A percentile compares a stretch with the other conserved stretches of the same genome.
These are phyloP conservation scores for Tenualosa ilisha DNA, from an alignment of 2,797 vertebrate genomes.

Conservation along the genomic window DNA sequence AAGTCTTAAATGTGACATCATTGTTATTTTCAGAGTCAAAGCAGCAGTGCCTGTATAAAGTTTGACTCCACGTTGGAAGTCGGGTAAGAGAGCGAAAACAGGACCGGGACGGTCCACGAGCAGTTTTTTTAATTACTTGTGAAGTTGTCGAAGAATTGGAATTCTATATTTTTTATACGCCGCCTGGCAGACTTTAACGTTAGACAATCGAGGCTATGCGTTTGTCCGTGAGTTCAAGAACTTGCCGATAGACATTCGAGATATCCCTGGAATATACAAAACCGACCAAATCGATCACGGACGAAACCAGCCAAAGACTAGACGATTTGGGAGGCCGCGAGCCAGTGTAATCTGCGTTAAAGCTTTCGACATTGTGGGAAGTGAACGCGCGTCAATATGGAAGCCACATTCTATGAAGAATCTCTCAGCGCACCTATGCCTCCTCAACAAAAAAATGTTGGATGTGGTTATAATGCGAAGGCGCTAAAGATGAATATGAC, in stretches of 20 bases:
- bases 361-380: neutral
- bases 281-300: neutral
- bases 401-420: slow-evolving; percentile 95
- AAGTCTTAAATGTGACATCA: slow-evolving; percentile 89
- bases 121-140: neutral
- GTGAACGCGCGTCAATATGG: slow-evolving; percentile 78
- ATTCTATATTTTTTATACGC: neutral
- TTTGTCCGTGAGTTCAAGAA: neutral
- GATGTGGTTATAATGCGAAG: slow-evolving; percentile 80
- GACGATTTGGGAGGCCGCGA: neutral
- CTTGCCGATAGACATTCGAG: slow-evolving; percentile 5
- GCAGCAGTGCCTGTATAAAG: slow-evolving; percentile 89
- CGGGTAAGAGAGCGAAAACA: slow-evolving; percentile 77
- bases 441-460: slow-evolving; percentile 72
- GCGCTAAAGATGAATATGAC: slow-evolving; percentile 91
- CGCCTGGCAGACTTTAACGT: neutral
- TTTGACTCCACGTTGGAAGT: slow-evolving; percentile 90
- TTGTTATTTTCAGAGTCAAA: slow-evolving; percentile 96
- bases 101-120: slow-evolving; percentile 47
- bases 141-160: neutral
- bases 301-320: neutral
- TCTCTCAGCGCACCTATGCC: slow-evolving; percentile 82
- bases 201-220: neutral
- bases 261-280: neutral
- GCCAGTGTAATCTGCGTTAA: neutral